Conservation (phyloP, 1,140 invertebrate species). For the Rhizoglyphus robini region DNA sequence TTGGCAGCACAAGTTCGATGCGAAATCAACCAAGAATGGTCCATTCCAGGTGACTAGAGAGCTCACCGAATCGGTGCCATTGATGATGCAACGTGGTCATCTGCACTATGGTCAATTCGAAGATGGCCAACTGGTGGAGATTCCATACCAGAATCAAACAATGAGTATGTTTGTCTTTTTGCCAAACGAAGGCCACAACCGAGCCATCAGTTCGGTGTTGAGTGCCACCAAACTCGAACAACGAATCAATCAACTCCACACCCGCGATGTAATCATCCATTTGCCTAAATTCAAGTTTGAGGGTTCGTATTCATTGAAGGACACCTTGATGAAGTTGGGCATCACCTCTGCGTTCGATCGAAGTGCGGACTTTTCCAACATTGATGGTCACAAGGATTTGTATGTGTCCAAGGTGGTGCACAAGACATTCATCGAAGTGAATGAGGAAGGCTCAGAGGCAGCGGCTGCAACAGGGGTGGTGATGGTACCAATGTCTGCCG, state of each 20-base stretch:
- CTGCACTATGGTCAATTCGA: not conserved
- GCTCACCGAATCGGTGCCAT: not conserved
- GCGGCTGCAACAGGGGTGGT: slow-evolving; percentile 25
- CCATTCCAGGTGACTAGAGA: too few species aligned
- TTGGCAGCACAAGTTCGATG: slow-evolving; percentile 54
- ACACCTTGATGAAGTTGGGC: not conserved
- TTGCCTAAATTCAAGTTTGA: slow-evolving; percentile 19
- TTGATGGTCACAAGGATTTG: slow-evolving; percentile 7
- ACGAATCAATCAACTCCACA: not conserved
- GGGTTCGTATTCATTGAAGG: not conserved
- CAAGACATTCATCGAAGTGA: slow-evolving; percentile 34
- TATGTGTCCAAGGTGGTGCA: slow-evolving; percentile 28
- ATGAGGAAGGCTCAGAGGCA: too few species aligned
- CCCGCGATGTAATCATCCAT: not conserved
- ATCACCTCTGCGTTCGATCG: slow-evolving; percentile 4
- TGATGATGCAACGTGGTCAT: not conserved
- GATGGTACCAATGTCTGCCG: not conserved
- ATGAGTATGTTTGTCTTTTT: too few species aligned
- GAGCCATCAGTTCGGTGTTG: not conserved
- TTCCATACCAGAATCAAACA: not conserved
- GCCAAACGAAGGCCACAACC: not conserved
- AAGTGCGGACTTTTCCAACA: slow-evolving; percentile 8
- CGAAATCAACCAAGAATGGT: slow-evolving; percentile 26
- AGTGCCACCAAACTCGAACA: not conserved
- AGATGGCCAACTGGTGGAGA: not conserved